phyloP scores from a whole-genome alignment of 2,113 vertebrate genomes.

The Acanthisitta chloris region DNA sequence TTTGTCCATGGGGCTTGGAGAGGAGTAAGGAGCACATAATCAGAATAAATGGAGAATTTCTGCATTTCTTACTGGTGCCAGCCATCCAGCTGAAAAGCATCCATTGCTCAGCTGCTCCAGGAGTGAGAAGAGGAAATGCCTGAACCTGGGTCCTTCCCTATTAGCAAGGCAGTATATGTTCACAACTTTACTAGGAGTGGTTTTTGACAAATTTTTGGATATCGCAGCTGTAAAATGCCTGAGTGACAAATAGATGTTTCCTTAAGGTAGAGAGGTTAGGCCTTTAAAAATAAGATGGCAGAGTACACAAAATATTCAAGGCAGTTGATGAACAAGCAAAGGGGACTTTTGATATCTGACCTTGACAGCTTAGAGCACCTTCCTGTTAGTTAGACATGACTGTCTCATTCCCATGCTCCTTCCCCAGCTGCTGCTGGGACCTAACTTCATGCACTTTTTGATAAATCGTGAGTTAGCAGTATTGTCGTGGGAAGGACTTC shows the following conservation, averaged over 20 bases:
- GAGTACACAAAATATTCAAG: not conserved
- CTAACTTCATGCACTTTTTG: not conserved
- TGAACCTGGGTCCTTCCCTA: not conserved
- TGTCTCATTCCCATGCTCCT: not conserved
- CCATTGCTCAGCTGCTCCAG: not conserved
- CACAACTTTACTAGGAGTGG: not conserved
- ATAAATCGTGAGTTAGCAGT: not conserved
- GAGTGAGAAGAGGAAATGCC: not conserved
- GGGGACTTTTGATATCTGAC: not conserved
- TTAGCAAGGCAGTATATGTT: not conserved
- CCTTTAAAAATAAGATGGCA: not conserved
- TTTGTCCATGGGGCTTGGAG: not conserved
- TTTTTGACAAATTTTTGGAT: not conserved
- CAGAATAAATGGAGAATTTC: not conserved
- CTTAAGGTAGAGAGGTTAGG: not conserved
- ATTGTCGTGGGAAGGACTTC: not conserved
- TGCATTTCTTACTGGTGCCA: not conserved
- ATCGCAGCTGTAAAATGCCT: not conserved
- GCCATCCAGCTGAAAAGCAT: not conserved
- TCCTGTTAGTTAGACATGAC: not conserved
- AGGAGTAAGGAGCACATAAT: not conserved
- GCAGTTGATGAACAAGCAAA: not conserved
- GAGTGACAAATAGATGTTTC: not conserved
- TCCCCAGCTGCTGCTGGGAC: not conserved
- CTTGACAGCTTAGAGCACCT: not conserved